Base-by-base conservation (phyloP, 2,888 invertebrate species). In the Leucophora obtusa region DNA sequence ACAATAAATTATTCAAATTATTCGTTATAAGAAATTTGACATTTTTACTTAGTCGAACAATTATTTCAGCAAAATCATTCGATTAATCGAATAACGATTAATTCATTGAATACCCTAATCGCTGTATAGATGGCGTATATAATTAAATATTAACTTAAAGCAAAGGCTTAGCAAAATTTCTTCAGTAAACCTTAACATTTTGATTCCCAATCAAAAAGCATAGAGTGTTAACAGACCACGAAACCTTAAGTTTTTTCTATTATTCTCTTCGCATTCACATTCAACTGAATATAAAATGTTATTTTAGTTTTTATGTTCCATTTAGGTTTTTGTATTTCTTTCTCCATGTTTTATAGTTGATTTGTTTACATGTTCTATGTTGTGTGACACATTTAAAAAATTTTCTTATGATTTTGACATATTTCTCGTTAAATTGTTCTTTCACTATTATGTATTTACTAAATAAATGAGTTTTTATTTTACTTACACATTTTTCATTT, bases 391-490 rank as follows among this genome's bases (percentile, higher is more conserved):
- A 21, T 62, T 51, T 47, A 33, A 65, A 10, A 35, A 53, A 14
- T 47, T 54, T 33, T 24, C 54, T 66, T 43, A 54, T 54, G 65
- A 66, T 66, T 66, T 66, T 66, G 65, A 66, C 65, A 66, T 43
- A 51, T 28, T 53, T 50, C 28, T 53, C 53, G 53, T 66, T 28
- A 47, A n/a, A n/a, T n/a, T 38, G 14, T 11, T 14, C 65, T 35
- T 53, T 51, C 15, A 33, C 28, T 35, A 51, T 65, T 51, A 18
- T n/a, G n/a, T n/a, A n/a, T 65, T 65, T 50, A 17, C 62, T n/a
- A 14, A n/a, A n/a, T n/a, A 14, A 47, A 47, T 47, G 50, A 28
- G 47, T 50, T 50, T 38, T 38, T 17, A 14, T 24, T 18, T 17
- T 38, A 11, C 38, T 38, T 60, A 24, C 8, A 28, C 28, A 18